Evolutionary conservation across 2,113 vertebrate species (phyloP).

Genomic region (Rhinolophus ferrumequinum): DNA sequence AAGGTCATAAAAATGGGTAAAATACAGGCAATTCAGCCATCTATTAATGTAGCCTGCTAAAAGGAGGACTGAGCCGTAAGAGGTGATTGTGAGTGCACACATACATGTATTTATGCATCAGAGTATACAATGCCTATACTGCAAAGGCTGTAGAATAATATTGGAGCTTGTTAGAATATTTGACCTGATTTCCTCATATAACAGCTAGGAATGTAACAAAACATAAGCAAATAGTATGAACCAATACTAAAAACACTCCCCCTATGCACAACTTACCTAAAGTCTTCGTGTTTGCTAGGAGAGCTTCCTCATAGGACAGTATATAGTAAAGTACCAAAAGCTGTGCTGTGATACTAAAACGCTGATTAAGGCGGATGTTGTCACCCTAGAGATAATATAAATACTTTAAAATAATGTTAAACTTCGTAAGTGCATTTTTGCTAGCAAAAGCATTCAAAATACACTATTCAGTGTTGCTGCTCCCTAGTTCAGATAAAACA

Average conservation of each 20-base stretch:
- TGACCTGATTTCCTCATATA: constrained; percentile 20
- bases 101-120: not conserved
- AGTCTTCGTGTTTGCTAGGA: constrained; percentile 95
- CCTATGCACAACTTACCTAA: constrained; percentile 86
- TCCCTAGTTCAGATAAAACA: not conserved
- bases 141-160: not conserved
- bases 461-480: not conserved
- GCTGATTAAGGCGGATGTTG: constrained; percentile 83
- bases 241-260: not conserved
- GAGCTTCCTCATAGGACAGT: constrained; percentile 97
- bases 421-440: not conserved
- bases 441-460: constrained; percentile 26
- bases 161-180: not conserved
- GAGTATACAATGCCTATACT: not conserved
- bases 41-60: constrained; percentile 4
- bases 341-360: constrained; percentile 95
- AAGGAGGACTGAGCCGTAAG: not conserved
- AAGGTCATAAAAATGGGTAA: constrained; percentile 23
- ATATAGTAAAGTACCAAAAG: constrained; percentile 97
- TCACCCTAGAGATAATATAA: constrained; percentile 86
- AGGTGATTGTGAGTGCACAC: not conserved
- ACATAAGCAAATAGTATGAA: constrained; percentile 28
- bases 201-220: constrained; percentile 1
- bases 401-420: not conserved
- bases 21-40: constrained; percentile 17